Evolutionary conservation across 37 sponge, comb jelly and placozoan species (phyloP).

Genomic region (Halichondria panicea): DNA sequence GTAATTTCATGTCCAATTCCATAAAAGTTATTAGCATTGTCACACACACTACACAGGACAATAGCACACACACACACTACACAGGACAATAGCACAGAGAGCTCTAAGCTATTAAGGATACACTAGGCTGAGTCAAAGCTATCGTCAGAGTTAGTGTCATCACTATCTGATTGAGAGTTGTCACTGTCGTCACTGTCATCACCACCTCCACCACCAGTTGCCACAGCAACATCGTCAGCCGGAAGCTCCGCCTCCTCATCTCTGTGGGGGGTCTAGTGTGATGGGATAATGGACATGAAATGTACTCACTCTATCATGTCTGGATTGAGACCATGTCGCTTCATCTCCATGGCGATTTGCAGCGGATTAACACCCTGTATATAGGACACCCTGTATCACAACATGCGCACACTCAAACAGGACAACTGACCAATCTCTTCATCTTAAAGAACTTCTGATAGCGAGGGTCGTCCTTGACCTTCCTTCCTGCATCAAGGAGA

Average conservation of each 20-base stretch:
- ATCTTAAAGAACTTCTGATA: slow-evolving; percentile 84
- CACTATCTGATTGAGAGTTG: slow-evolving; percentile 13
- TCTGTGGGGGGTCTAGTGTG: slow-evolving; percentile 5
- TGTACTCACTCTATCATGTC: slow-evolving; percentile 70
- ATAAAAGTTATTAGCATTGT: too few relatives aligned
- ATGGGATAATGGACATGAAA: not conserved
- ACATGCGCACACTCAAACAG: too few relatives aligned
- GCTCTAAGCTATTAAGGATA: not conserved
- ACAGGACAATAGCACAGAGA: too few relatives aligned
- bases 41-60: not conserved
- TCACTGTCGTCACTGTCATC: slow-evolving; percentile 16
- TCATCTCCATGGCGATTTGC: slow-evolving; percentile 82
- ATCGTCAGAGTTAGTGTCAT: slow-evolving; percentile 50
- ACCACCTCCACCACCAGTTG: not conserved
- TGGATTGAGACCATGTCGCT: slow-evolving; percentile 79
- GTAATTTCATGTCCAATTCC: too few relatives aligned
- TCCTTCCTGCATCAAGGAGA: slow-evolving; percentile 26
- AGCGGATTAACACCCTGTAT: slow-evolving; percentile 79
- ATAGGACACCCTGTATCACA: too few relatives aligned
- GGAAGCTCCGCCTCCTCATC: slow-evolving; percentile 67
- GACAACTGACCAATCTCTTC: slow-evolving; percentile 72
- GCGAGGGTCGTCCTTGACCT: slow-evolving; percentile 81
- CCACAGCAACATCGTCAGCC: slow-evolving; percentile 7
- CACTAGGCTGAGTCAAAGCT: slow-evolving; percentile 57
- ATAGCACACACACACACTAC: too few relatives aligned